Conservation (phyloP, 2,113 vertebrate species). For the Gopherus evgoodei region DNA sequence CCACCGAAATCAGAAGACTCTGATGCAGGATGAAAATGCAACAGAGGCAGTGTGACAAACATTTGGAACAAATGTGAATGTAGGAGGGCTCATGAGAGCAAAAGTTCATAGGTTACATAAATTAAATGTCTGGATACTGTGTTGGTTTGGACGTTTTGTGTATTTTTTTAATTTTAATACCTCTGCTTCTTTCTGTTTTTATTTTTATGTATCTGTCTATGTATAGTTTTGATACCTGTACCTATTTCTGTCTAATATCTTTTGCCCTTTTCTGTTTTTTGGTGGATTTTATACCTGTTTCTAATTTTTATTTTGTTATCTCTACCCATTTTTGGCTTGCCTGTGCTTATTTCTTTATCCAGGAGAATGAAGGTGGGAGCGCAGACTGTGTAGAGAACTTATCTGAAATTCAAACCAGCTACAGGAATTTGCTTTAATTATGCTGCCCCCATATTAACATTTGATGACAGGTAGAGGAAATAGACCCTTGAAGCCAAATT, state of each 20-base stretch:
- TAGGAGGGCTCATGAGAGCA: background rate
- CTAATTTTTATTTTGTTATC: too few species aligned
- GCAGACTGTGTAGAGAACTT: background rate
- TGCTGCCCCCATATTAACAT: background rate
- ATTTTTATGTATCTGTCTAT: background rate
- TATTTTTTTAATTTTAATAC: background rate
- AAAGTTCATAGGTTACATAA: background rate
- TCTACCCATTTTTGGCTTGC: background rate
- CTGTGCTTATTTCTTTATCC: background rate
- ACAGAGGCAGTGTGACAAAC: background rate
- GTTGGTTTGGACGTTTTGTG: too few species aligned
- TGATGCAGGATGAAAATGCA: background rate
- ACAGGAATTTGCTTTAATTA: background rate
- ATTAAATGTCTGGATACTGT: rapidly evolving
- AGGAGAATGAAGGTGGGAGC: background rate
- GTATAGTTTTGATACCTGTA: background rate
- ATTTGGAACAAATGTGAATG: slow-evolving; percentile 3
- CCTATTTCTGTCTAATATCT: background rate
- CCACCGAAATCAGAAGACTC: background rate
- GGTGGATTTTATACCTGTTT: background rate
- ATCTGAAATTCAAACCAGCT: background rate
- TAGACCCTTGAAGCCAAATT: background rate
- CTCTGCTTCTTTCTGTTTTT: background rate
- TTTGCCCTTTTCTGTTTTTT: background rate
- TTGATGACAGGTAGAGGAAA: background rate